These are phyloP conservation scores for Lophius piscatorius DNA, from an alignment of 2,113 vertebrate species.

Conservation along the genomic window DNA sequence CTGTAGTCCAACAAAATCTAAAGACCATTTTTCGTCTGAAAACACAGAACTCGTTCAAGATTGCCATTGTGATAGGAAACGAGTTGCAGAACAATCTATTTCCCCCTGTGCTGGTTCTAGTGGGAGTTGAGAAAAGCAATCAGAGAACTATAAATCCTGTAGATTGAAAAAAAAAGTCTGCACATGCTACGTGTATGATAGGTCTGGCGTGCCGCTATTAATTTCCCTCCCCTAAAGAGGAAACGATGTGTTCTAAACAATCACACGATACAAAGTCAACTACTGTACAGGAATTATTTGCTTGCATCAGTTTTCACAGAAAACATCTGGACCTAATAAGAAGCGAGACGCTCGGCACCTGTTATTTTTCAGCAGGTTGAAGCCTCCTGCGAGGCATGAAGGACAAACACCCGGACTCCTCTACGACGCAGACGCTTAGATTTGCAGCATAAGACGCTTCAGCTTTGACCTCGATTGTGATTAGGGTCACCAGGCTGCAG, in stretches of 20 bases:
- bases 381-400: slow-evolving; percentile 74
- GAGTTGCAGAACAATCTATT: no score
- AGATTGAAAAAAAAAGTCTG: no score
- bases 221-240: background rate
- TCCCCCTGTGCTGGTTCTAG: background rate
- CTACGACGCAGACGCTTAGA: slow-evolving; percentile 27
- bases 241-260: slow-evolving; percentile 6
- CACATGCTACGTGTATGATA: background rate
- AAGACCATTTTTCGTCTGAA: background rate
- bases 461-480: slow-evolving; percentile 46
- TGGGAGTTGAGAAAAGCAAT: background rate
- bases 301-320: slow-evolving; percentile 52
- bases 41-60: no score
- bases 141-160: no score
- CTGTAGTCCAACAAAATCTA: slow-evolving; percentile 2
- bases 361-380: slow-evolving; percentile 67
- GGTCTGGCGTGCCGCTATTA: background rate
- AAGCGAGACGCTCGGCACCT: slow-evolving; percentile 59
- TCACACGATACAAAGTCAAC: slow-evolving; percentile 14
- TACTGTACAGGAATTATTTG: slow-evolving; percentile 37
- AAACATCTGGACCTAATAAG: slow-evolving; percentile 74
- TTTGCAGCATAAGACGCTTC: slow-evolving; percentile 47
- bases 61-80: no score
- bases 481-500: slow-evolving; percentile 47
- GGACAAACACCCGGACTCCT: slow-evolving; percentile 61